Evolutionary conservation across 2,113 vertebrate species (phyloP).

Genomic region (Donacobius atricapilla): DNA sequence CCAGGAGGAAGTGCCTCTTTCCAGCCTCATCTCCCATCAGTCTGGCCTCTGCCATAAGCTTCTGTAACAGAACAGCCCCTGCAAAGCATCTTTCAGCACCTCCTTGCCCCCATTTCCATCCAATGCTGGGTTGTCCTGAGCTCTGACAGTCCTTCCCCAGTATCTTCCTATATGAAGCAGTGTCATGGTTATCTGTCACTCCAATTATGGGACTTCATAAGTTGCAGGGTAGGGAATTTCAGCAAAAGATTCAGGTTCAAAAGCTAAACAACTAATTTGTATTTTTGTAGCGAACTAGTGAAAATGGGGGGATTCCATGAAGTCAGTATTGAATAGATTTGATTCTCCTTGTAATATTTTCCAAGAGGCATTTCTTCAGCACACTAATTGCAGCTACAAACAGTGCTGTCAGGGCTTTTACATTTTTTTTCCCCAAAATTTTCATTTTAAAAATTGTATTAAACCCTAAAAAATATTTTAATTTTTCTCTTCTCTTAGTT

Average conservation of each 20-base stretch:
- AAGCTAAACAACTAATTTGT: not conserved
- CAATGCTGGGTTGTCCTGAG: not conserved
- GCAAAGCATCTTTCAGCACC: not conserved
- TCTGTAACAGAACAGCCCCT: not conserved
- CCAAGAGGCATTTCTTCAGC: not conserved
- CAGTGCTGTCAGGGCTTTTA: not conserved
- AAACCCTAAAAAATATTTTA: not conserved
- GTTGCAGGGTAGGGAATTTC: not conserved
- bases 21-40: not conserved
- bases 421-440: not conserved
- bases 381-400: not conserved
- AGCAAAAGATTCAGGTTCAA: not conserved
- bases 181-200: not conserved
- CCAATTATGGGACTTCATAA: not conserved
- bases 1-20: not conserved
- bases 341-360: not conserved
- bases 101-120: not conserved
- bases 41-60: not conserved
- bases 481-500: not conserved
- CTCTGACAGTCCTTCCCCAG: not conserved
- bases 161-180: not conserved
- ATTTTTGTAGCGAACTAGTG: not conserved
- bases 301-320: fast-evolving
- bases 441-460: not conserved
- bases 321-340: not conserved